phyloP scores from a whole-genome alignment of 2,888 invertebrate genomes.

The Epinotia ramella region DNA sequence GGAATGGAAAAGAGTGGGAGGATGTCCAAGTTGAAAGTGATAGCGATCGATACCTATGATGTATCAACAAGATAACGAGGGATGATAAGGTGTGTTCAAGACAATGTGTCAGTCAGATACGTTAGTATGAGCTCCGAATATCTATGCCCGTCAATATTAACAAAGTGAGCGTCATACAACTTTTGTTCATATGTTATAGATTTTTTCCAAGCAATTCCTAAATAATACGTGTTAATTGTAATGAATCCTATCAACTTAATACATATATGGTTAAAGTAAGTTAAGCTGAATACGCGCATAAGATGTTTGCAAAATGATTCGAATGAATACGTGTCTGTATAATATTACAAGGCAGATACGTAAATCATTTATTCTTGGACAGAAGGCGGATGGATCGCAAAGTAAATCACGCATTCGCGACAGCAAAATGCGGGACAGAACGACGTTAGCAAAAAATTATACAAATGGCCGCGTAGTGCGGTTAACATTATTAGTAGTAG shows the following conservation, averaged over 20 bases:
- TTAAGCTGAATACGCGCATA: neutral
- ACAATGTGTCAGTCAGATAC: no score
- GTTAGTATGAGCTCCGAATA: no score
- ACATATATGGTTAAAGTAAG: neutral
- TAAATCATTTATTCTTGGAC: conserved; percentile 24
- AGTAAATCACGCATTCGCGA: conserved; percentile 24
- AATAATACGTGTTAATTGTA: no score
- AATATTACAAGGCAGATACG: neutral
- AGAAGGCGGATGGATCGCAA: conserved; percentile 25
- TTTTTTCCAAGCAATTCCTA: no score
- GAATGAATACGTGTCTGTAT: neutral
- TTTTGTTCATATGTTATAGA: no score
- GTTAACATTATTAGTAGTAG: conserved; percentile 8
- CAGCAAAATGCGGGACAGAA: conserved; percentile 9
- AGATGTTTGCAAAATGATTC: neutral
- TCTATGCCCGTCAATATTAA: no score
- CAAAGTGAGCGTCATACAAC: no score
- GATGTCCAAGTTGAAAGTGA: conserved; percentile 46
- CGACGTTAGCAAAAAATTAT: conserved; percentile 17
- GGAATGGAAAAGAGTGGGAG: conserved; percentile 57
- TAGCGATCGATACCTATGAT: conserved; percentile 43
- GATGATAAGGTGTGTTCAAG: no score
- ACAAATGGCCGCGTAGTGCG: neutral
- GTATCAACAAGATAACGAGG: neutral
- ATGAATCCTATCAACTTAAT: neutral